Conservation (phyloP, 2,888 invertebrate genomes). For the Zelleria hepariella region DNA sequence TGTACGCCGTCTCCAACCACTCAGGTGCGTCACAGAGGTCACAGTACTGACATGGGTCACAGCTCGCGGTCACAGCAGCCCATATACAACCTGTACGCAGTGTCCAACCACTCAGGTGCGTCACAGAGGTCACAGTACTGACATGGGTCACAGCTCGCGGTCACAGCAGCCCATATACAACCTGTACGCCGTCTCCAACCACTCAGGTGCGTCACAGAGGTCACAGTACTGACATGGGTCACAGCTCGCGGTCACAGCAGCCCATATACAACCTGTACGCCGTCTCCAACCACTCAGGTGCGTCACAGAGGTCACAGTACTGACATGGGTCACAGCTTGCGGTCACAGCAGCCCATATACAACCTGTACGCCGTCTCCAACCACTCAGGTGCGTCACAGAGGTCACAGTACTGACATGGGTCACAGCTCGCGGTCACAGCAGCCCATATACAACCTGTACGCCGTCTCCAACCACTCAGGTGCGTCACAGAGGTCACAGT, state of each 20-base stretch:
- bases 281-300: slow-evolving; percentile 91
- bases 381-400: slow-evolving; percentile 76
- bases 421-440: slow-evolving; percentile 68
- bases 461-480: slow-evolving; percentile 94
- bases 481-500: slow-evolving; percentile 21
- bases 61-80: slow-evolving; percentile 67
- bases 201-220: slow-evolving; percentile 74
- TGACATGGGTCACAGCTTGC: too few species aligned
- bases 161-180: slow-evolving; percentile 77
- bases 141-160: slow-evolving; percentile 70
- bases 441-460: slow-evolving; percentile 84
- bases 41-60: too few species aligned
- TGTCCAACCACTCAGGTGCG: slow-evolving; percentile 89
- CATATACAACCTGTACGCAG: slow-evolving; percentile 90
- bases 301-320: too few species aligned
- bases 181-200: slow-evolving; percentile 94
- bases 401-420: too few species aligned
- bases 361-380: slow-evolving; percentile 94
- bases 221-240: too few species aligned
- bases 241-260: slow-evolving; percentile 66
- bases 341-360: slow-evolving; percentile 73
- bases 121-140: too few species aligned
- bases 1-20: slow-evolving; percentile 95
- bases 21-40: slow-evolving; percentile 69
- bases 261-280: slow-evolving; percentile 88